Percentiles rank a stretch among this genome's conserved stretches.
Evolutionary conservation across 2,113 vertebrate genomes (phyloP).

Genomic region (Solea solea): DNA sequence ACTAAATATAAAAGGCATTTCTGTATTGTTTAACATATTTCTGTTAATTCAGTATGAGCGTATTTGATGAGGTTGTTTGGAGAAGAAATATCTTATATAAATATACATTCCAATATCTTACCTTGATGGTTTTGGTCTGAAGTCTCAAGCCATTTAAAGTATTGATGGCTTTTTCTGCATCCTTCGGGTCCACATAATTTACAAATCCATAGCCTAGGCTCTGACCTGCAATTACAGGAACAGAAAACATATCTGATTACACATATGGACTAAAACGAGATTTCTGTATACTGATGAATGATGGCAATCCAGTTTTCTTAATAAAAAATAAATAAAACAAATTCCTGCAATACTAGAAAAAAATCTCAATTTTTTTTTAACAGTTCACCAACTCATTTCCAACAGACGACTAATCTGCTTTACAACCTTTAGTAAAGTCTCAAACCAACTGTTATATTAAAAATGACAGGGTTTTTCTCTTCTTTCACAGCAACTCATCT

Average conservation of each 20-base stretch:
- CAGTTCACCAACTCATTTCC: conserved; percentile 7
- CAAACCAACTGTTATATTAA: conserved; percentile 48
- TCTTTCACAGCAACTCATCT: conserved; percentile 56
- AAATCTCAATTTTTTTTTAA: background rate
- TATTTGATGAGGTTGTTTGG: background rate
- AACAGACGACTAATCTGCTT: conserved; percentile 2
- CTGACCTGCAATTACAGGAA: conserved; percentile 85
- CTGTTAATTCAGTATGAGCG: background rate
- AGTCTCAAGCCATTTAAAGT: conserved; percentile 97
- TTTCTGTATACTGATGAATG: background rate
- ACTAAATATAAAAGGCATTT: conserved; percentile 16
- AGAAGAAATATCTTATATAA: too few species aligned
- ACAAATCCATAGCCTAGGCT: conserved; percentile 99
- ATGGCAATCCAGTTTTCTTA: background rate
- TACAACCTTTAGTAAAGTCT: conserved; percentile 5
- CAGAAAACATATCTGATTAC: background rate
- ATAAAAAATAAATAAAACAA: background rate
- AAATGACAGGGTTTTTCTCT: conserved; percentile 45
- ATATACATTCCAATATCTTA: conserved; percentile 67
- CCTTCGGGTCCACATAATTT: conserved; percentile 97
- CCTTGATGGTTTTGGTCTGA: conserved; percentile 99
- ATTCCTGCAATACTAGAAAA: background rate
- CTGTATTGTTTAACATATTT: conserved; percentile 11
- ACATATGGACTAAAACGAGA: background rate
- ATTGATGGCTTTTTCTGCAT: conserved; percentile 98